Base-by-base conservation (phyloP, 2,113 vertebrate species). In the Elephantulus edwardii region DNA sequence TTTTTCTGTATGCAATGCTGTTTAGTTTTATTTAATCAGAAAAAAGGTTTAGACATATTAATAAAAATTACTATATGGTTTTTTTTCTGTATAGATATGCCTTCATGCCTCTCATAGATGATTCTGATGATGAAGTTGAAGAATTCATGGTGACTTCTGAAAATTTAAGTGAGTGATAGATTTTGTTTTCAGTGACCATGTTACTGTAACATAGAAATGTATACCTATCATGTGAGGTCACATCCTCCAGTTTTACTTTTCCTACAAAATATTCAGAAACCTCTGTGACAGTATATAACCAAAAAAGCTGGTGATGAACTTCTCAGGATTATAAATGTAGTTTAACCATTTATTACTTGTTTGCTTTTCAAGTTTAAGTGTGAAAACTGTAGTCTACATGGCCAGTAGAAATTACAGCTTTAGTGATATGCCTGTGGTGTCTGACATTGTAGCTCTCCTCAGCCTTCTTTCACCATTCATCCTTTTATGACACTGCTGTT, bases 41-140 rank as follows among this genome's bases (percentile, higher is more conserved):
- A 71, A 82, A 62, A 33, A n/a, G 22, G 3, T 72, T 83, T 77
- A 81, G 68, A 17, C 22, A 82, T 60, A 19, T 1, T 83, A 35
- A 46, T 80, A 16, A 83, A 28, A 52, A 85, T 66, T 44, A 0
- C 11, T 60, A n/a, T 9, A 40, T 93, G 68, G 44, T 58, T 75
- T 62, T 77, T 40, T 54, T 26, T 24, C 22, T 60, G 44, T 68
- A 44, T 85, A 99, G 98, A 95, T 99, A 99, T 58, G 98, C 98
- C 2, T 98, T 98, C 95, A 98, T 98, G 38, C 98, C 98, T 52
- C 96, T 99, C 90, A 98, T 99, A 1, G 98, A 99, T 86, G 98
- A 99, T 95, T 98, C 98, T 1, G 98, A 99, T 70, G 98, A 99
- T 80, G 98, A 99, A 96, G 97, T 98, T 22, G 98, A 98, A 92